Evolutionary conservation across 2,113 vertebrate species (phyloP).

Genomic region (human): DNA sequence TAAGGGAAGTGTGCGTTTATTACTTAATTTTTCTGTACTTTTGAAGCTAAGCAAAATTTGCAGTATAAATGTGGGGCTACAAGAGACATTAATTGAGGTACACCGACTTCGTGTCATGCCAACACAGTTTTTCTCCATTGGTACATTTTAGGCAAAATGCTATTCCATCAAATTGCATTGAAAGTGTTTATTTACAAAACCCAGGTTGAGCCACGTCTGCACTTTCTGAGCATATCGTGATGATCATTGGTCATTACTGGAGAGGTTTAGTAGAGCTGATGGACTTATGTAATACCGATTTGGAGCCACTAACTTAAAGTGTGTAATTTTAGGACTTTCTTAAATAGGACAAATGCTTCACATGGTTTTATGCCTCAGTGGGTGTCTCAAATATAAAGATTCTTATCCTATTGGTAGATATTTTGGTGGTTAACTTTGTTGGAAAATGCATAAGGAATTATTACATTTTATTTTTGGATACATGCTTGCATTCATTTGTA

Average conservation of each 20-base stretch:
- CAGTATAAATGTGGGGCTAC: neutral
- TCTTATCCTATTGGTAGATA: conserved; percentile 44
- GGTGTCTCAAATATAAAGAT: conserved; percentile 19
- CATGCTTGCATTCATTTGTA: conserved; percentile 47
- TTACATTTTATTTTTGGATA: conserved; percentile 67
- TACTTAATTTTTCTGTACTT: neutral
- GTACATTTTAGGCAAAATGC: neutral
- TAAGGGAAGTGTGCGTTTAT: neutral
- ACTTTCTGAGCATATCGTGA: neutral
- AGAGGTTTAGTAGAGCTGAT: conserved; percentile 23
- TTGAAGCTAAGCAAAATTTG: neutral
- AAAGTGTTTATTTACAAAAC: conserved; percentile 16
- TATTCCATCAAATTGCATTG: neutral
- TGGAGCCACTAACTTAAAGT: conserved; percentile 53
- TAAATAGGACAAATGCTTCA: conserved; percentile 66
- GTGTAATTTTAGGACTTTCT: conserved; percentile 67
- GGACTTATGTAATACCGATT: conserved; percentile 36
- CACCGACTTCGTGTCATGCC: fast-evolving
- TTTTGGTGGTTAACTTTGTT: conserved; percentile 23
- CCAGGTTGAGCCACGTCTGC: neutral
- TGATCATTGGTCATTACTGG: neutral
- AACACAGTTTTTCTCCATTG: neutral
- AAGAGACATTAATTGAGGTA: neutral
- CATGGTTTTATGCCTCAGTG: conserved; percentile 55
- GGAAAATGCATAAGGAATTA: conserved; percentile 43